Conservation (phyloP, 2,888 invertebrate species). For the Andrena hattorfiana region DNA sequence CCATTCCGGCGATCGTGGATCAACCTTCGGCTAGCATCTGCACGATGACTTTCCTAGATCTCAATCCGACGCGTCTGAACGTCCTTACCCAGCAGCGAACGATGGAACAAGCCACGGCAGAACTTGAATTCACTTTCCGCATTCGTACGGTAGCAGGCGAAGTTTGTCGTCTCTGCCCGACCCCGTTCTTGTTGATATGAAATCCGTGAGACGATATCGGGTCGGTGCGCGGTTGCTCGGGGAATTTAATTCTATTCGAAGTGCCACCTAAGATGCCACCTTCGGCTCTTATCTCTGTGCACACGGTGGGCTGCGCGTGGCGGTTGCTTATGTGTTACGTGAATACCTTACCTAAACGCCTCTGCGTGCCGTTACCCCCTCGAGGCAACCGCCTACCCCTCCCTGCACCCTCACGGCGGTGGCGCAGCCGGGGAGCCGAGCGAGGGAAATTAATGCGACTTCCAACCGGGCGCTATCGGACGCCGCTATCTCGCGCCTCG, state of each 20-base stretch:
- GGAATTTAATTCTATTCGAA: constrained; percentile 78
- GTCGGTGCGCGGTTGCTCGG: constrained; percentile 56
- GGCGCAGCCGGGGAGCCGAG: constrained; percentile 66
- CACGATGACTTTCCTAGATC: neutral
- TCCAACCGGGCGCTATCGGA: constrained; percentile 76
- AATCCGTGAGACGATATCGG: constrained; percentile 66
- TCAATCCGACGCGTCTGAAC: neutral
- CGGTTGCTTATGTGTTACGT: constrained; percentile 84
- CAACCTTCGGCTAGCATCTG: neutral
- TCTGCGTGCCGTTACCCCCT: constrained; percentile 39
- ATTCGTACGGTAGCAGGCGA: constrained; percentile 25
- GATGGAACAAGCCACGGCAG: neutral
- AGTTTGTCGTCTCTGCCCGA: constrained; percentile 39
- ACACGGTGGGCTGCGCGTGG: constrained; percentile 82
- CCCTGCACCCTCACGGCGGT: constrained; percentile 2
- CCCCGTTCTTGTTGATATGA: constrained; percentile 65
- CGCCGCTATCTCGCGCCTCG: constrained; percentile 78
- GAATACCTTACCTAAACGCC: constrained; percentile 83
- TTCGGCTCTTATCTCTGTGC: constrained; percentile 83
- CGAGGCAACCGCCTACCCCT: constrained; percentile 22
- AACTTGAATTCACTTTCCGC: constrained; percentile 43
- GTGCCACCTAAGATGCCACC: constrained; percentile 81
- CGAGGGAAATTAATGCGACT: constrained; percentile 80
- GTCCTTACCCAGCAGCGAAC: neutral
- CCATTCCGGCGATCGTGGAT: constrained; percentile 18